Base-by-base conservation (phyloP, 1,140 invertebrate genomes). In the Pseudachorutes palmiensis region DNA sequence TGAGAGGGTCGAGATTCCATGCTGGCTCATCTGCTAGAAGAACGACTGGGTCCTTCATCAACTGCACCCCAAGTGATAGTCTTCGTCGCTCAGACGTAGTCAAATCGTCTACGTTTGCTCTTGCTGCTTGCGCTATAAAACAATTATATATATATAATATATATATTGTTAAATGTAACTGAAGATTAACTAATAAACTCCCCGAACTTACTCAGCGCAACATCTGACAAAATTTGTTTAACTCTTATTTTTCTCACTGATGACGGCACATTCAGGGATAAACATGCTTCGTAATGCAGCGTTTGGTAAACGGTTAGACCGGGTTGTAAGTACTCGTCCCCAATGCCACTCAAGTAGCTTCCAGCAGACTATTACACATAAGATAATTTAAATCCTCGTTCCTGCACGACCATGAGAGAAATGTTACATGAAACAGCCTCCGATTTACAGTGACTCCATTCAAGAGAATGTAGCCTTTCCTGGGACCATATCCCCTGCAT, bases 1-100 rank as follows among this genome's bases (percentile, higher is more conserved):
- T 92, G 12, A 96, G 77, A 0, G 92, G 92, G 79, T 94, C 91
- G 51, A 94, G 81, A 70, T 91, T 90, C 83, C 88, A 90, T 0
- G 92, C 94, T 0, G 92, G 93, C 75, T 95, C 92, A 76, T 95
- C 92, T 55, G 94, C 78, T 0, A 96, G 80, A 0, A 95, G 78
- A 69, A 95, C 82, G 2, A 92, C 89, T 60, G 92, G 92, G 80
- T 95, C 92, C 78, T 91, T 86, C 14, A 94, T 87, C 0, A 95
- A 80, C 75, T 95, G 90, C 2, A 92, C 84, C 1, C 90, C 92
- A 66, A 95, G 88, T 70, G 90, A 86, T 1, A 95, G 77, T 70
- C 92, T 81, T 69, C 91, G 80, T 70, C 91, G 90, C 78, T 96
- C 92, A 70, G 90, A 90, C 1, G 45, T 19, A 29, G 32, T 63